These are phyloP conservation scores for Sardinella longiceps DNA, from an alignment of 2,797 vertebrate species.

Conservation along the genomic window DNA sequence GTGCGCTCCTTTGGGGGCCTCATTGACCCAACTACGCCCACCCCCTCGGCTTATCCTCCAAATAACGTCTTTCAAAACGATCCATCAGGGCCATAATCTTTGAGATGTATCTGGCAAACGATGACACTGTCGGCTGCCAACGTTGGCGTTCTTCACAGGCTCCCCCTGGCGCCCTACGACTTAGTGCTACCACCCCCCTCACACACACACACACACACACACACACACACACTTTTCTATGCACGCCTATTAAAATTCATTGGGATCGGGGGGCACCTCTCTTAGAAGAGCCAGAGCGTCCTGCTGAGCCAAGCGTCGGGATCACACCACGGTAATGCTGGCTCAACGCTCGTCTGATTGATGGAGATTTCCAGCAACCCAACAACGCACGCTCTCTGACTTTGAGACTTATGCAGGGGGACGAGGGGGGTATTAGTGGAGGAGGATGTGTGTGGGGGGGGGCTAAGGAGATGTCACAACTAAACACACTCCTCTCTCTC, in stretches of 20 bases:
- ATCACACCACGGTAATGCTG: slow-evolving; percentile 43
- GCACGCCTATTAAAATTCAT: slow-evolving; percentile 55
- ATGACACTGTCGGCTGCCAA: slow-evolving; percentile 15
- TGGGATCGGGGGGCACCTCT: slow-evolving; percentile 44
- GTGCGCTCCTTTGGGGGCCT: background rate
- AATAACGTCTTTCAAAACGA: slow-evolving; percentile 16
- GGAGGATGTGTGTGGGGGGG: background rate
- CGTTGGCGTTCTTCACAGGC: background rate
- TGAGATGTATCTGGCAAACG: slow-evolving; percentile 22
- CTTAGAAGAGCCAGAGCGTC: slow-evolving; percentile 44
- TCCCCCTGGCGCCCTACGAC: background rate
- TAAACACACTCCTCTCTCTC: background rate
- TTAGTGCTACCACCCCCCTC: background rate
- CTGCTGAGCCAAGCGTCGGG: slow-evolving; percentile 41
- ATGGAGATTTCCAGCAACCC: slow-evolving; percentile 37
- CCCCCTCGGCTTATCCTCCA: background rate
- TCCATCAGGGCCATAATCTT: slow-evolving; percentile 21
- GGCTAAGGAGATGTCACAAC: background rate
- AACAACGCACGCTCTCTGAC: slow-evolving; percentile 31
- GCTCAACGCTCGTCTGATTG: slow-evolving; percentile 45
- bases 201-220: background rate
- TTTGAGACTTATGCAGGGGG: slow-evolving; percentile 26
- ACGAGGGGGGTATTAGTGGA: slow-evolving; percentile 29
- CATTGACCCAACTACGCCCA: background rate
- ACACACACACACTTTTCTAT: background rate